phyloP scores from a whole-genome alignment of 2,888 invertebrate species.

The Drosophila pegasa region DNA sequence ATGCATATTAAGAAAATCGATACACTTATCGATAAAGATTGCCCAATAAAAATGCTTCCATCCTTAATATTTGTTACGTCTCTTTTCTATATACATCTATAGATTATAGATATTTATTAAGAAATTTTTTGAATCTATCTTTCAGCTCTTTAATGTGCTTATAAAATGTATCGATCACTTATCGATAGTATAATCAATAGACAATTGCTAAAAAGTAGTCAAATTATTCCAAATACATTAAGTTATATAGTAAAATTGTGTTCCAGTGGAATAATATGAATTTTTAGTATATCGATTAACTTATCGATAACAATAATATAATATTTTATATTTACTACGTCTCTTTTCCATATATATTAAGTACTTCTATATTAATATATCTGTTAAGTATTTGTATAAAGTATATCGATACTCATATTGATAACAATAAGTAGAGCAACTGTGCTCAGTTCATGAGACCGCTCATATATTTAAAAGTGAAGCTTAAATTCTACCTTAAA shows the following conservation, averaged over 20 bases:
- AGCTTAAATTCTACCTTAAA: not conserved
- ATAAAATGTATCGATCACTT: too few relatives aligned
- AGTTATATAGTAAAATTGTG: not conserved
- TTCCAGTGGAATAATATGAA: constrained; percentile 83
- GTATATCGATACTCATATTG: not conserved
- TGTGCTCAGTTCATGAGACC: not conserved
- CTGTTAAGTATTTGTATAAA: not conserved
- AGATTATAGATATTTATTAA: too few relatives aligned
- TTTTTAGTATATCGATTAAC: not conserved
- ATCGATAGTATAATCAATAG: too few relatives aligned
- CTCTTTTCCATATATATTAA: not conserved
- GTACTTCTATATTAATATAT: not conserved
- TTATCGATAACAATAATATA: constrained; percentile 3
- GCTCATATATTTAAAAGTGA: not conserved
- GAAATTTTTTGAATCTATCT: too few relatives aligned
- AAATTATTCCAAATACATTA: too few relatives aligned
- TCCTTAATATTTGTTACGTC: too few relatives aligned
- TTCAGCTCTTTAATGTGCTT: too few relatives aligned
- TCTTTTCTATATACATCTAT: too few relatives aligned
- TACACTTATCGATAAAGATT: too few relatives aligned
- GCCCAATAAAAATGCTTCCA: too few relatives aligned
- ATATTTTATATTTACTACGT: not conserved
- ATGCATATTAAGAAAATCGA: too few relatives aligned
- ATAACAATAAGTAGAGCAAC: not conserved
- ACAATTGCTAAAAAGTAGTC: too few relatives aligned